Percentiles rank a stretch among this genome's conserved stretches.
Conservation (phyloP, 1,140 invertebrate genomes). For the Drosophila pseudoobscura region DNA sequence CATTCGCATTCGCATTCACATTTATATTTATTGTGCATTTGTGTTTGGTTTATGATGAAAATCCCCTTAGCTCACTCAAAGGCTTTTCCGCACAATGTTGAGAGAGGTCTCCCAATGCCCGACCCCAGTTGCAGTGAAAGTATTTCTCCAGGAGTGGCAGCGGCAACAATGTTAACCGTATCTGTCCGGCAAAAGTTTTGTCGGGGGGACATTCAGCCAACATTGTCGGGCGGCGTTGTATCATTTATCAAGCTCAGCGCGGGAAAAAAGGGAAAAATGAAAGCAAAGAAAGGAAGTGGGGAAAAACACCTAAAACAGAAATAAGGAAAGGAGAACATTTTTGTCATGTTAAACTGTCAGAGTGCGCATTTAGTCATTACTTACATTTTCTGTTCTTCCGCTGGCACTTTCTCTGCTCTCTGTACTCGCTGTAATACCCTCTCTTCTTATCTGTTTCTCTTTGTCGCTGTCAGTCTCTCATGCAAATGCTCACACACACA, state of each 20-base stretch:
- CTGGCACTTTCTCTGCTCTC: slow-evolving; percentile 15
- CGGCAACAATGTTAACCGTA: slow-evolving; percentile 42
- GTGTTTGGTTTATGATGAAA: slow-evolving; percentile 69
- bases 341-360: slow-evolving; percentile 81
- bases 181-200: slow-evolving; percentile 56
- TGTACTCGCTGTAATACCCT: no score
- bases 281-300: slow-evolving; percentile 23
- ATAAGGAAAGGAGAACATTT: slow-evolving; percentile 72
- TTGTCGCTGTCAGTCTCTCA: slow-evolving; percentile 52
- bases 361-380: slow-evolving; percentile 81
- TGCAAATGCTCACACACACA: slow-evolving; percentile 53
- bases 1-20: slow-evolving; percentile 58
- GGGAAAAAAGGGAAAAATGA: slow-evolving; percentile 11
- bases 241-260: slow-evolving; percentile 77
- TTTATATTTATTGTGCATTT: slow-evolving; percentile 68
- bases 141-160: slow-evolving; percentile 38
- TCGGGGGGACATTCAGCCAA: slow-evolving; percentile 30
- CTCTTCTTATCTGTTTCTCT: neutral
- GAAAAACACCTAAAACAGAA: slow-evolving; percentile 53
- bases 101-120: slow-evolving; percentile 34
- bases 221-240: slow-evolving; percentile 39
- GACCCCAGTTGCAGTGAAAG: slow-evolving; percentile 53
- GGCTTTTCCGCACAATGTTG: slow-evolving; percentile 37
- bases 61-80: slow-evolving; percentile 67
- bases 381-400: slow-evolving; percentile 59